Base-by-base conservation (phyloP, 2,113 vertebrate species). In the Rousettus leschenaultii region DNA sequence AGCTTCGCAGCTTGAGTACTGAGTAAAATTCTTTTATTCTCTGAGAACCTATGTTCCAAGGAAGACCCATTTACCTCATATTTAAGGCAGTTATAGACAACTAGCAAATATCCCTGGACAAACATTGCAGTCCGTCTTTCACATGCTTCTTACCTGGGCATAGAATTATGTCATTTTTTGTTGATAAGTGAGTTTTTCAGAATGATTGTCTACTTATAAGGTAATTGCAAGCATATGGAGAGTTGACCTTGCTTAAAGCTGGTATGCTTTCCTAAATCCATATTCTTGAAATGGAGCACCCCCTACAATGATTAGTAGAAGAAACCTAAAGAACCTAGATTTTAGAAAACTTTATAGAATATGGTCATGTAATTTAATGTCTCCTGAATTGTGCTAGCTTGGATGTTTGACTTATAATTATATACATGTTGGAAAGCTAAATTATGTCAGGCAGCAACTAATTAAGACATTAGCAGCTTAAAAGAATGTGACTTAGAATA, bases 191-290 rank as follows among this genome's bases (percentile, higher is more conserved):
- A 78, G 10, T 78, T 33, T 90, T 94, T 94, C 45, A 85, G 85
- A 95, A 88, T 88, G 92, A 43, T 48, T 80, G 13, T 55, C 30
- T 90, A 30, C 9, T 26, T 0, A 11, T n/a, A 51, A 77, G 9
- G 94, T 97, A 92, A 89, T 89, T 79, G 35, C 26, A 86, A 95
- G 13, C 75, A 94, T 82, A 43, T 71, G 73, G 86, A 53, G 14
- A 83, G 19, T 38, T 88, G 79, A 88, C 11, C 9, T n/a, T 92
- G 71, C 89, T 85, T 84, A 59, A 95, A 94, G 48, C 15, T 40
- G 22, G 18, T 55, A 15, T 97, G 30, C 66, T 16, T 94, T 77
- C 55, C 30, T 63, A 93, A 91, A 82, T 93, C 10, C 6, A 13
- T 57, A 70, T 66, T 87, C 26, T 71, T 91, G 71, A 84, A 80